Base-by-base conservation (phyloP, 2,888 invertebrate species). In the Limnephilus lunatus region DNA sequence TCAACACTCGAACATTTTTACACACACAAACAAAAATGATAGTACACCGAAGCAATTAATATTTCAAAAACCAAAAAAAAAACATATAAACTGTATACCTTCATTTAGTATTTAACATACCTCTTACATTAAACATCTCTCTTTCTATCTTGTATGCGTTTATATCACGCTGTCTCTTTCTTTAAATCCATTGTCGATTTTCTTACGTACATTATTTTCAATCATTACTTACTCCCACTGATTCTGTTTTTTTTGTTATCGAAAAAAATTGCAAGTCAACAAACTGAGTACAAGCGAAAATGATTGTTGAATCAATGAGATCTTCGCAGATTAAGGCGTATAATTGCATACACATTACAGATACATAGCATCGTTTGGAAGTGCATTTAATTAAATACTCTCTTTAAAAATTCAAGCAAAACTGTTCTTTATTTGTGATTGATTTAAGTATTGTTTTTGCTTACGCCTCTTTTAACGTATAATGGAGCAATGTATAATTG, bases 31-130 rank as follows among this genome's bases (percentile, higher is more conserved):
- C 86, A 44, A 86, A 44, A n/a, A 86, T 85, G 30, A 39, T 90
- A 92, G 92, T 91, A 91, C 91, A 92, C 91, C 85, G 82, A 93
- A 93, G 93, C 92, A 93, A 93, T 93, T 93, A 93, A 93, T 92
- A 93, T 92, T 92, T 89, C 85, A 92, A 91, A 90, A 90, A 92
- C 68, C 91, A 91, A 31, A 88, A 48, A 44, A 82, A 48, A 89
- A 89, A 39, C 87, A 90, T 87, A 91, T 90, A 91, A 44, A 44
- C 19, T 87, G 91, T 90, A 90, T 82, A 44, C 31, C 85, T 53
- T 35, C 30, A 25, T 12, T 19, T 19, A 15, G 53, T 53, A 53
- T 5, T 4, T 4, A 68, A 68, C 25, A 25, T 19, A 19, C 5
- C 25, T n/a, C 19, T 53, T 32, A 25, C 85, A 85, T 32, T 90